These are phyloP conservation scores for Zeus faber DNA, from an alignment of 2,113 vertebrate genomes.

Conservation along the genomic window DNA sequence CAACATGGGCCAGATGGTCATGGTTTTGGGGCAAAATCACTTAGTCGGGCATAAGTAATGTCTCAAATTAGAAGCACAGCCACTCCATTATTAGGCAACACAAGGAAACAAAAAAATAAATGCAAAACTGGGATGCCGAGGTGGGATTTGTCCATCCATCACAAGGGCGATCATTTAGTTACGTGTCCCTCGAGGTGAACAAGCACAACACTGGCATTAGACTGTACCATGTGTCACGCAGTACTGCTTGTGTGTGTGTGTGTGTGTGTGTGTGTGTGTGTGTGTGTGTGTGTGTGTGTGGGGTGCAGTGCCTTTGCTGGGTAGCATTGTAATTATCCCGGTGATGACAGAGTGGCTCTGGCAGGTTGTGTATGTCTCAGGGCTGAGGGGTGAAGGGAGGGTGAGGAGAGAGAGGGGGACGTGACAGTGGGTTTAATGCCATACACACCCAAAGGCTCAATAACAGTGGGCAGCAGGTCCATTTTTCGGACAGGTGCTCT, in stretches of 20 bases:
- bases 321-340: constrained; percentile 67
- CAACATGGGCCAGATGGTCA: constrained; percentile 68
- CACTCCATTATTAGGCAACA: constrained; percentile 53
- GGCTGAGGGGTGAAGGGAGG: constrained; percentile 38
- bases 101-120: constrained; percentile 21
- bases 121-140: constrained; percentile 38
- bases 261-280: constrained; percentile 26
- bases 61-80: constrained; percentile 55
- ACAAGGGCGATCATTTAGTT: constrained; percentile 47
- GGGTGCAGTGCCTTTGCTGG: constrained; percentile 44
- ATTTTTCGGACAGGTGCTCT: constrained; percentile 54
- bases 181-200: constrained; percentile 45
- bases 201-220: constrained; percentile 36
- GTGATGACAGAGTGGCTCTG: constrained; percentile 57
- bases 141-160: constrained; percentile 59
- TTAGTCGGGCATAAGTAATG: constrained; percentile 65
- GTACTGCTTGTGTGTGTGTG: constrained; percentile 11
- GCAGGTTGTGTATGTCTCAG: constrained; percentile 54
- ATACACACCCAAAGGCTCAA: constrained; percentile 46
- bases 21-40: constrained; percentile 67
- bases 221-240: constrained; percentile 33
- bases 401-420: constrained; percentile 33
- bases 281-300: background rate
- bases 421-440: constrained; percentile 57
- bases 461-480: constrained; percentile 45